phyloP scores from a whole-genome alignment of 2,797 vertebrate genomes.

The Acridotheres tristis region DNA sequence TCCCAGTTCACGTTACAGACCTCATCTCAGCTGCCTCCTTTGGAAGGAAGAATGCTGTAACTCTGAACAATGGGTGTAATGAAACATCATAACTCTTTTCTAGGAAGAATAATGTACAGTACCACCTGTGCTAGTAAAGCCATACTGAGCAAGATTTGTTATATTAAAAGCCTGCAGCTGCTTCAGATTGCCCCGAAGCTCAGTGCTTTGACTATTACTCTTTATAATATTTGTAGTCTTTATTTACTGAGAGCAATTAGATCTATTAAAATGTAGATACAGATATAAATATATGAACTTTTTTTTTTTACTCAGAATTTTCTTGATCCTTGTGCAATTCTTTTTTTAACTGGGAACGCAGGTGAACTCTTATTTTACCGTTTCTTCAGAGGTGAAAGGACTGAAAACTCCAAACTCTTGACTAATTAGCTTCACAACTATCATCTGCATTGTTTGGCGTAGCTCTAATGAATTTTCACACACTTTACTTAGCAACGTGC shows the following conservation, averaged over 20 bases:
- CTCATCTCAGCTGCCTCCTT: background rate
- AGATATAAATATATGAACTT: background rate
- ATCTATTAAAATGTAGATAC: background rate
- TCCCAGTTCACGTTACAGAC: background rate
- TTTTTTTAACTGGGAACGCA: background rate
- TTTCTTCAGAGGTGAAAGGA: background rate
- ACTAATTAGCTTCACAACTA: background rate
- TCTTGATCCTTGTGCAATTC: background rate
- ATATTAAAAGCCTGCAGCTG: conserved; percentile 18
- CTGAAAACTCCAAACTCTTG: background rate
- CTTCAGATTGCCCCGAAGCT: background rate
- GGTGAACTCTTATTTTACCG: background rate
- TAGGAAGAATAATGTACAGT: background rate
- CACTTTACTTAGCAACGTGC: background rate
- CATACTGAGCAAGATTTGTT: background rate
- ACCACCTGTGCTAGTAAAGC: conserved; percentile 18
- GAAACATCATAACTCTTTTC: background rate
- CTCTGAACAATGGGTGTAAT: background rate
- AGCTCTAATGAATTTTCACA: background rate
- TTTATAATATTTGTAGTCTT: background rate
- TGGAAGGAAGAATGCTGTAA: conserved; percentile 13
- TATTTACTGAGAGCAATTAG: background rate
- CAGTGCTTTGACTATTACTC: background rate
- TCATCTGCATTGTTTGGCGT: background rate
- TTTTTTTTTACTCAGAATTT: background rate